Evolutionary conservation across 2,888 invertebrate genomes (phyloP).

Genomic region (Chironomus tentans): DNA sequence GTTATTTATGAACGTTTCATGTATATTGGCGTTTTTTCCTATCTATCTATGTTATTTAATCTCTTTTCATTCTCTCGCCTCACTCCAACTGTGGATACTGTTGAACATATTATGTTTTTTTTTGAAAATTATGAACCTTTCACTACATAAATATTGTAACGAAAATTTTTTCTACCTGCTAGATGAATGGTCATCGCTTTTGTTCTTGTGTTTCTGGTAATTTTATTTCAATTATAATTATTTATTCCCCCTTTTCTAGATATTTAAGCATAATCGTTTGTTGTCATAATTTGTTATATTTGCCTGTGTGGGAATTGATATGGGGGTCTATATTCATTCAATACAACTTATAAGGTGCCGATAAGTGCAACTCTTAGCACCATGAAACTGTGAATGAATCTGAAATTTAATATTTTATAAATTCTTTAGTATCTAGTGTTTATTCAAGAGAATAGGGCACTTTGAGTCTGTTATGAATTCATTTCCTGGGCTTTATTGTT

Average conservation of each 20-base stretch:
- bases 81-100: not conserved
- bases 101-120: too few relatives aligned
- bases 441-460: too few relatives aligned
- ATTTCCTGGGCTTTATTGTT: too few relatives aligned
- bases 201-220: not conserved
- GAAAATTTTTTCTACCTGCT: not conserved
- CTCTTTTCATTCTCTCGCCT: not conserved
- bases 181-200: constrained; percentile 20
- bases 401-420: not conserved
- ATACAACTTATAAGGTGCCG: not conserved
- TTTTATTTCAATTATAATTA: constrained; percentile 22
- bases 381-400: too few relatives aligned
- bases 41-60: constrained; percentile 9
- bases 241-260: not conserved
- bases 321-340: not conserved
- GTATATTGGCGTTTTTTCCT: not conserved
- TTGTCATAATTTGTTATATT: not conserved
- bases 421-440: too few relatives aligned
- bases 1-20: not conserved
- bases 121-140: constrained; percentile 19
- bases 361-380: not conserved
- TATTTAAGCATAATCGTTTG: not conserved
- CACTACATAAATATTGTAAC: not conserved
- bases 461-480: too few relatives aligned
- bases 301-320: not conserved